Evolutionary conservation across 2,888 invertebrate species (phyloP).

Genomic region (Callosobruchus maculatus): DNA sequence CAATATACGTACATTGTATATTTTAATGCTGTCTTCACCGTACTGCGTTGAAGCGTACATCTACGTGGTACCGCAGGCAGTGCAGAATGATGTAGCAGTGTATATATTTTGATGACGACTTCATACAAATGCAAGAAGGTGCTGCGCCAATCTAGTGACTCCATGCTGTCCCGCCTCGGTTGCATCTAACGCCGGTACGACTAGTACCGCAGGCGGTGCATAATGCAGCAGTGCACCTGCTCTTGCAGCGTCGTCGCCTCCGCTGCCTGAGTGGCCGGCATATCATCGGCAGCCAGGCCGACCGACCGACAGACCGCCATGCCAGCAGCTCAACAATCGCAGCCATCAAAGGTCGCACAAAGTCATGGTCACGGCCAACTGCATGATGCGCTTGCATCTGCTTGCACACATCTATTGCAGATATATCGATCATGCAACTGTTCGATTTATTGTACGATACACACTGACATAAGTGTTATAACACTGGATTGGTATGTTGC

Average conservation of each 20-base stretch:
- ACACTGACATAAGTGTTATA: too few relatives aligned
- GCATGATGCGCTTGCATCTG: constrained; percentile 44
- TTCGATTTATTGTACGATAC: too few relatives aligned
- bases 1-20: too few relatives aligned
- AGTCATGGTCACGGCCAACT: constrained; percentile 51
- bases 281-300: neutral
- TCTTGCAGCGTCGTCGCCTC: neutral
- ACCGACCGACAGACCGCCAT: neutral
- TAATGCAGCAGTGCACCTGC: neutral
- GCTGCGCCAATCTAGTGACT: too few relatives aligned
- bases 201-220: neutral
- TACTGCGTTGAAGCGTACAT: too few relatives aligned
- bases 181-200: neutral
- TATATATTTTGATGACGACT: too few relatives aligned
- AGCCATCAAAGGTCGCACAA: constrained; percentile 46
- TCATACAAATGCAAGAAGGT: too few relatives aligned
- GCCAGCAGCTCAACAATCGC: constrained; percentile 1
- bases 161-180: neutral
- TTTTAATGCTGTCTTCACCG: too few relatives aligned
- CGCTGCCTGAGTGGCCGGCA: neutral
- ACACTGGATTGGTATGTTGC: too few relatives aligned
- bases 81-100: too few relatives aligned
- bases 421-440: too few relatives aligned
- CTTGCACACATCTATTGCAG: constrained; percentile 11
- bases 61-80: too few relatives aligned